Conservation (phyloP, 2,888 invertebrate genomes). For the Teleiodes luculella region DNA sequence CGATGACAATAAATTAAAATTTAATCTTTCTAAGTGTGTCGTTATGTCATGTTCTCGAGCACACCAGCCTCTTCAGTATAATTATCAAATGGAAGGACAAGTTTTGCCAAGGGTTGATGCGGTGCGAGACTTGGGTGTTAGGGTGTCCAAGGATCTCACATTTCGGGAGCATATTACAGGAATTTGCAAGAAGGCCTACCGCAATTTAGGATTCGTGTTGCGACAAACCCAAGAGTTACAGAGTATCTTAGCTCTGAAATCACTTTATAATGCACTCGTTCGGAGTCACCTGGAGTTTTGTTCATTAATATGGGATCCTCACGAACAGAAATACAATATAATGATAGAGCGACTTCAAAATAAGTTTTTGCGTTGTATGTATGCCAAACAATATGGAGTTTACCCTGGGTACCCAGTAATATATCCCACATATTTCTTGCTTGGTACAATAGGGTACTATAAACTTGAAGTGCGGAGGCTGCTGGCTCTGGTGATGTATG, state of each 20-base stretch:
- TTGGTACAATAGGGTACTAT: too few relatives aligned
- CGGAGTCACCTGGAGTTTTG: background rate
- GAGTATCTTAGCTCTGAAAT: background rate
- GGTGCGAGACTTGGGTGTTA: too few relatives aligned
- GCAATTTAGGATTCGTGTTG: background rate
- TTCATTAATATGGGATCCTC: background rate
- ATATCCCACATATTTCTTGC: too few relatives aligned
- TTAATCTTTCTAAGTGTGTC: constrained; percentile 2
- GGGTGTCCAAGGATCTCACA: background rate
- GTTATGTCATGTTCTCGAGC: background rate
- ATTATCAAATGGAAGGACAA: background rate
- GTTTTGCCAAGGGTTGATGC: too few relatives aligned
- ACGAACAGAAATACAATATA: background rate
- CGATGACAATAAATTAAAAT: background rate
- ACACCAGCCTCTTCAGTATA: background rate
- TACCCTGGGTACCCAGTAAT: background rate
- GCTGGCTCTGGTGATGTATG: too few relatives aligned
- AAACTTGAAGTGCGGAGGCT: too few relatives aligned
- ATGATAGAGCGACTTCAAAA: background rate
- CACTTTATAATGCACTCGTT: background rate
- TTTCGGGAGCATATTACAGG: background rate
- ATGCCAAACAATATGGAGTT: background rate
- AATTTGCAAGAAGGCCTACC: background rate
- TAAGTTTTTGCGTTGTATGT: background rate
- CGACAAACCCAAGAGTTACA: background rate